phyloP scores from a whole-genome alignment of 2,113 vertebrate species.

The Lepisosteus osseus region DNA sequence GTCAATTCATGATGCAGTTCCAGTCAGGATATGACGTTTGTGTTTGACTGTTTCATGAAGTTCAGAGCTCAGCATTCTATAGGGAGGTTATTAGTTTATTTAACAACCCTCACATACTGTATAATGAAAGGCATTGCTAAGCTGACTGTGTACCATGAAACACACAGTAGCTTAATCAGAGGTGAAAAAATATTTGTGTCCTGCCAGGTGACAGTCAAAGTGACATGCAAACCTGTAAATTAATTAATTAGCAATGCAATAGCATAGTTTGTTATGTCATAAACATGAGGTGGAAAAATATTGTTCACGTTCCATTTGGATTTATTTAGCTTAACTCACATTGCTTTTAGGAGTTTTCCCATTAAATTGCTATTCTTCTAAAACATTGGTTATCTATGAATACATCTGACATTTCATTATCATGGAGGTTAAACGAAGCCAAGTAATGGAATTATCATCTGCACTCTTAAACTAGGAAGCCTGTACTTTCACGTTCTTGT shows the following conservation, averaged over 20 bases:
- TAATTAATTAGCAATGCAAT: constrained; percentile 26
- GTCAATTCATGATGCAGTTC: background rate
- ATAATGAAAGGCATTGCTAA: constrained; percentile 28
- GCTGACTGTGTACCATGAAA: constrained; percentile 12
- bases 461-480: constrained; percentile 31
- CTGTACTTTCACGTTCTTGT: constrained; percentile 38
- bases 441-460: constrained; percentile 54
- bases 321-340: constrained; percentile 49
- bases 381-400: constrained; percentile 55
- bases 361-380: constrained; percentile 50
- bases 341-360: constrained; percentile 40
- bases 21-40: background rate
- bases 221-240: constrained; percentile 8
- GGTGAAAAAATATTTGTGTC: constrained; percentile 8
- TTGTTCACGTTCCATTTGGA: constrained; percentile 39
- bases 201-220: constrained; percentile 16
- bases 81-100: constrained; percentile 17
- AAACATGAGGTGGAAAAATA: constrained; percentile 15
- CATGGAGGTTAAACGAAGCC: constrained; percentile 43
- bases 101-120: constrained; percentile 11
- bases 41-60: background rate
- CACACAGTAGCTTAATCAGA: constrained; percentile 1
- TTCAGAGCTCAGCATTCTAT: constrained; percentile 10
- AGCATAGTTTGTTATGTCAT: constrained; percentile 22
- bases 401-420: constrained; percentile 59